Conservation (phyloP, 2,113 vertebrate genomes). For the Phaethornis superciliosus region DNA sequence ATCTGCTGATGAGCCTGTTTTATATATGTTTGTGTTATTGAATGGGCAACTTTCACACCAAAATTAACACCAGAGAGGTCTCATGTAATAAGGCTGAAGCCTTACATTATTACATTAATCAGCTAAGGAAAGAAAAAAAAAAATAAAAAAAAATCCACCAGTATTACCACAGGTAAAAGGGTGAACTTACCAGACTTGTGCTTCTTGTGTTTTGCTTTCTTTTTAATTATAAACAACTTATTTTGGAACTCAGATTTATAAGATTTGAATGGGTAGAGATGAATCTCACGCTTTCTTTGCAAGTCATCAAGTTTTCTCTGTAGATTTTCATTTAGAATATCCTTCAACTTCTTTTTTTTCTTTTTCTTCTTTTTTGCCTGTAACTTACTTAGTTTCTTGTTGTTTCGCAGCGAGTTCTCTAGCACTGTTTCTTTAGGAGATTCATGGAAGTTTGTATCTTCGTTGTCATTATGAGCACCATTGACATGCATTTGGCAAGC, state of each 20-base stretch:
- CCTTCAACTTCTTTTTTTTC: constrained; percentile 88
- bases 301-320: constrained; percentile 78
- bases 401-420: constrained; percentile 56
- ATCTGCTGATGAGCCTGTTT: not conserved
- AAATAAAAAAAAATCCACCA: not conserved
- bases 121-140: not conserved
- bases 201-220: constrained; percentile 90
- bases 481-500: constrained; percentile 76
- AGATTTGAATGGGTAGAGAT: constrained; percentile 77
- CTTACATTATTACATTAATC: not conserved
- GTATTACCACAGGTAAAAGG: not conserved
- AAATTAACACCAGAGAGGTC: not conserved
- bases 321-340: constrained; percentile 77
- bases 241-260: constrained; percentile 80
- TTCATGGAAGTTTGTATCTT: constrained; percentile 65
- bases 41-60: not conserved
- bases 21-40: not conserved
- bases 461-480: constrained; percentile 68
- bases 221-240: constrained; percentile 82
- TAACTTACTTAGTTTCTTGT: constrained; percentile 74
- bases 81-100: not conserved
- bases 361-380: constrained; percentile 87
- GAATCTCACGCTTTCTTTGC: constrained; percentile 77
- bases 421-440: constrained; percentile 65
- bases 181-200: constrained; percentile 85